These are phyloP conservation scores for Microtus ochrogaster DNA, from an alignment of 2,113 vertebrate species.

Conservation along the genomic window DNA sequence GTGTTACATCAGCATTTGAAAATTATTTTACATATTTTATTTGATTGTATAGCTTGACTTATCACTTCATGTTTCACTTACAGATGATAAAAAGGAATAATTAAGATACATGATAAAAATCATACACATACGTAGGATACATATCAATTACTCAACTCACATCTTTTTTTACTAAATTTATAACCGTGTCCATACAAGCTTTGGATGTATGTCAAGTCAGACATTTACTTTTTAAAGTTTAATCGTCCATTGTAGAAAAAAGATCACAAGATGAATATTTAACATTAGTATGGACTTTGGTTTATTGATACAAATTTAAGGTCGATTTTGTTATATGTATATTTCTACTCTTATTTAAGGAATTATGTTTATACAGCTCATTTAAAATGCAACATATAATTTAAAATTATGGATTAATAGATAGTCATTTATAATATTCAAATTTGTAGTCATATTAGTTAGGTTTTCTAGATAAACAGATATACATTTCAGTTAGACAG, in stretches of 20 bases:
- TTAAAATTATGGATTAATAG: too few species aligned
- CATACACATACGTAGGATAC: not conserved
- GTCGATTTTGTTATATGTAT: too few species aligned
- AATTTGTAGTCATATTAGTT: too few species aligned
- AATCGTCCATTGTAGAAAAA: not conserved
- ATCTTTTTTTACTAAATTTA: not conserved
- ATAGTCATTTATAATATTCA: too few species aligned
- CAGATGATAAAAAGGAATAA: not conserved
- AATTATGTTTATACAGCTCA: too few species aligned
- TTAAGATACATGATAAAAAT: not conserved
- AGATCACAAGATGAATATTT: not conserved
- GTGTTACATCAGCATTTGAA: not conserved
- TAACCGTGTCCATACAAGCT: not conserved
- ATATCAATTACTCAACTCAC: not conserved
- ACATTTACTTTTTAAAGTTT: not conserved
- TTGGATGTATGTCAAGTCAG: not conserved
- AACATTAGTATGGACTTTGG: too few species aligned
- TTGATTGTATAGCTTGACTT: not conserved
- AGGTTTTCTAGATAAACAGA: too few species aligned
- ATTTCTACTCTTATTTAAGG: too few species aligned
- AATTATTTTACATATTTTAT: not conserved
- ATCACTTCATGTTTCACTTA: not conserved
- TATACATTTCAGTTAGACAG: too few species aligned
- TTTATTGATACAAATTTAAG: too few species aligned
- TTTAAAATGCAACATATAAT: too few species aligned